Base-by-base conservation (phyloP, 1,140 invertebrate genomes). In the Sycobia sp. region DNA sequence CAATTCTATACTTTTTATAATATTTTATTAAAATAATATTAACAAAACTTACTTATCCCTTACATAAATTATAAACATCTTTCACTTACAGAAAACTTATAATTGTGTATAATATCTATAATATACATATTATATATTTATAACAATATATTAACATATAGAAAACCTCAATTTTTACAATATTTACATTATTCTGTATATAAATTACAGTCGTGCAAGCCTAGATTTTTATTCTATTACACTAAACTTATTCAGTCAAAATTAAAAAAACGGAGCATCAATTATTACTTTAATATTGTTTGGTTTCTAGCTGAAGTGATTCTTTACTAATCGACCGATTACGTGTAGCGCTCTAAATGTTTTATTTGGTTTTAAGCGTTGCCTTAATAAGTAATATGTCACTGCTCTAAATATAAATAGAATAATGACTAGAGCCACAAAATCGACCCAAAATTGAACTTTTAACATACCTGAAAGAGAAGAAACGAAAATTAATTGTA, bases 341-440 rank as follows among this genome's bases (percentile, higher is more conserved):
- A 86, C 74, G 49, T 84, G 83, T 14, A 89, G 74, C 10, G 86
- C 83, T 61, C 84, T 82, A 69, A 89, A 89, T 0, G 86, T 87
- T 73, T 86, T 89, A 67, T 87, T 89, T 0, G 89, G 87, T 1
- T 83, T 85, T 4, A 91, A 69, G 27, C 89, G 76, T 72, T 89
- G 87, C 36, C 85, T 76, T 13, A 91, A 70, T 39, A 91, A 75
- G 70, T 90, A 87, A 77, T 86, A 91, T 2, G 84, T 85, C 0
- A 83, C 67, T 0, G 82, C 70, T 65, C 87, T 87, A 70, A 88
- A 86, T 0, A 83, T 29, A 0, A 90, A 11, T 14, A 88, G 81
- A 69, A 87, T 88, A 0, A 76, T 23, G 0, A 85, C 44, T 0
- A 91, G 72, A 2, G 85, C 85, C 0, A 73, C 57, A 4, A 90